Conservation (phyloP, 1,140 invertebrate species). For the Aphis craccivora region DNA sequence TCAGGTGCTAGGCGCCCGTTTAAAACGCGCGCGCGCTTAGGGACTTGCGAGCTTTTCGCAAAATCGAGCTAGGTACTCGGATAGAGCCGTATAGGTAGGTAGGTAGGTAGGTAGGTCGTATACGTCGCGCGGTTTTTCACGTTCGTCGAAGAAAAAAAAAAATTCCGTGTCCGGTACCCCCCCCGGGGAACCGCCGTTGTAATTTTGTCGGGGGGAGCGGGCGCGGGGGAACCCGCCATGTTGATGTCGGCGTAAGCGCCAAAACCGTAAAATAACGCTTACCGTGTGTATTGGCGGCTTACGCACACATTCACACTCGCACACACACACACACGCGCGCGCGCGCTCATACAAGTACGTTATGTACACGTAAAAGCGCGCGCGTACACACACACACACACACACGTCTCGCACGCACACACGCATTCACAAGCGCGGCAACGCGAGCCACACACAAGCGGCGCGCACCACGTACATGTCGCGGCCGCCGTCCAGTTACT, state of each 20-base stretch:
- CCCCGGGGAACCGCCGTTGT: neutral
- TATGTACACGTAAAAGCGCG: neutral
- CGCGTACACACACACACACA: neutral
- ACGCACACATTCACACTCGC: neutral
- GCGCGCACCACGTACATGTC: constrained; percentile 30
- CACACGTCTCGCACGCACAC: neutral
- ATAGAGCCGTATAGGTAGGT: no score
- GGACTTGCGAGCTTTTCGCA: no score
- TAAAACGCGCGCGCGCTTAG: neutral
- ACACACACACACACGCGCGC: neutral
- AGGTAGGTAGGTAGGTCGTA: neutral
- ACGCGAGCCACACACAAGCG: neutral
- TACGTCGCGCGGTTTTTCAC: neutral
- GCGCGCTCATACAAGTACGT: neutral
- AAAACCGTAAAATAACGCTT: constrained; percentile 46
- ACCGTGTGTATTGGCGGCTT: constrained; percentile 24
- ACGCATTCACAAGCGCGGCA: neutral
- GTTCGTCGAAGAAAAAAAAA: neutral
- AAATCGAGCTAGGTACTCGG: neutral
- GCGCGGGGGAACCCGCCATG: constrained; percentile 52
- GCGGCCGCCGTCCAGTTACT: constrained; percentile 34
- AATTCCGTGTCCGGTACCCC: neutral
- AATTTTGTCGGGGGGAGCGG: neutral
- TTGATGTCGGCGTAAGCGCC: constrained; percentile 55
- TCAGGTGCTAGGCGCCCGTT: neutral